phyloP scores from a whole-genome alignment of 2,113 vertebrate genomes.

The Menidia beryllina region DNA sequence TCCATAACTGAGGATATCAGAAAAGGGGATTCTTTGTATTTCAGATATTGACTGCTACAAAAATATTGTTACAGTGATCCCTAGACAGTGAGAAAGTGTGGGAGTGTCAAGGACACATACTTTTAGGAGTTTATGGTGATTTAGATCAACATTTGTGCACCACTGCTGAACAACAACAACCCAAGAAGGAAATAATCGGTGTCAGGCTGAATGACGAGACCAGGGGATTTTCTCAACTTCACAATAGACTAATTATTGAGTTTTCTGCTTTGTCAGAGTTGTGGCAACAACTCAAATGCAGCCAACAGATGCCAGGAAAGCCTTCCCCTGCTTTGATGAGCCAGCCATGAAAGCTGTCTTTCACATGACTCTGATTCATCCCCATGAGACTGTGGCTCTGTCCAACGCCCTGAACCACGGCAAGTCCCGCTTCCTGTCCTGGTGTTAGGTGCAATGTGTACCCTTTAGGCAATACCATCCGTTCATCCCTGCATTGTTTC shows the following conservation, averaged over 20 bases:
- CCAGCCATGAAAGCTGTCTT: conserved; percentile 93
- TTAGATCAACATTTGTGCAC: not conserved
- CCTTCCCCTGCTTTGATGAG: conserved; percentile 96
- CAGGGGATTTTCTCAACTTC: too few species aligned
- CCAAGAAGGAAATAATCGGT: not conserved
- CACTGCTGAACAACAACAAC: not conserved
- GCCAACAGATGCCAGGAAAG: conserved; percentile 87
- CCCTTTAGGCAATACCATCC: too few species aligned
- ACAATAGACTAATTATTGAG: not conserved
- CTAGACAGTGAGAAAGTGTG: too few species aligned
- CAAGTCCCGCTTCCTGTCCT: conserved; percentile 21
- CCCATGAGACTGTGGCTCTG: conserved; percentile 65
- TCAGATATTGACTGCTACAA: too few species aligned
- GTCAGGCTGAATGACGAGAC: too few species aligned
- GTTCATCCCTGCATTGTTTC: too few species aligned
- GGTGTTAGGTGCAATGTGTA: not conserved
- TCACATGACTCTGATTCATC: conserved; percentile 84
- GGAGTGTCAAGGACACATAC: too few species aligned
- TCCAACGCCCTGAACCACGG: conserved; percentile 85
- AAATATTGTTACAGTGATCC: too few species aligned
- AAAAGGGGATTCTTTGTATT: too few species aligned
- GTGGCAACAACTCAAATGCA: conserved; percentile 95
- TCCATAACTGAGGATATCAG: too few species aligned
- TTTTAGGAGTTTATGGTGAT: not conserved
- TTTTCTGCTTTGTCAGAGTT: conserved; percentile 76